Conservation (phyloP, 2,113 vertebrate species). For the Erpornis zantholeuca region DNA sequence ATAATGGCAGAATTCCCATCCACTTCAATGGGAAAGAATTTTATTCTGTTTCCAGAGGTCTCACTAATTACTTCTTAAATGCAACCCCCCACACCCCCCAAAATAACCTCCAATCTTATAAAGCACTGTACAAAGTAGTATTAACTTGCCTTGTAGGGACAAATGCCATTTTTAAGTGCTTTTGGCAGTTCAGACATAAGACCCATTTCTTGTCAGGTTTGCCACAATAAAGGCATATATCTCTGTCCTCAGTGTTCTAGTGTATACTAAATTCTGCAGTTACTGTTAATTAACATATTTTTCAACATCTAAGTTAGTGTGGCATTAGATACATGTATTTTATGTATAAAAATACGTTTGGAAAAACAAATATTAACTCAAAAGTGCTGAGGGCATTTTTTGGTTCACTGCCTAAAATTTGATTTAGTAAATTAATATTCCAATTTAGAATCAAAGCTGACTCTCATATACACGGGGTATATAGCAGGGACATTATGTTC, state of each 20-base stretch:
- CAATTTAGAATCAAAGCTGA: neutral
- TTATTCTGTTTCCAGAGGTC: neutral
- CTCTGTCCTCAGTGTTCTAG: neutral
- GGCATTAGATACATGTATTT: neutral
- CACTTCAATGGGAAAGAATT: neutral
- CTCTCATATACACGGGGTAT: neutral
- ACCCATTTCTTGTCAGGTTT: neutral
- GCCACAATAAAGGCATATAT: neutral
- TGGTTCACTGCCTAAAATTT: neutral
- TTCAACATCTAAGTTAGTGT: neutral
- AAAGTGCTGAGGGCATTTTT: neutral
- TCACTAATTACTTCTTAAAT: neutral
- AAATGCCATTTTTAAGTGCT: neutral
- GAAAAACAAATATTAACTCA: neutral
- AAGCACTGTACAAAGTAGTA: neutral
- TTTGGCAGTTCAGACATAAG: neutral
- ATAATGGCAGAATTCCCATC: neutral
- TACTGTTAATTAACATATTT: neutral
- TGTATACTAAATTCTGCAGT: neutral
- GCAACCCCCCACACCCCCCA: neutral
- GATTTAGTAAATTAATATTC: neutral
- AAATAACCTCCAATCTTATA: neutral
- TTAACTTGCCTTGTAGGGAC: neutral
- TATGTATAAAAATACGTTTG: too few species aligned
- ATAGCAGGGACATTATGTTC: neutral